These are phyloP conservation scores for Nilaparvata lugens DNA, from an alignment of 1,140 invertebrate genomes.

Conservation along the genomic window DNA sequence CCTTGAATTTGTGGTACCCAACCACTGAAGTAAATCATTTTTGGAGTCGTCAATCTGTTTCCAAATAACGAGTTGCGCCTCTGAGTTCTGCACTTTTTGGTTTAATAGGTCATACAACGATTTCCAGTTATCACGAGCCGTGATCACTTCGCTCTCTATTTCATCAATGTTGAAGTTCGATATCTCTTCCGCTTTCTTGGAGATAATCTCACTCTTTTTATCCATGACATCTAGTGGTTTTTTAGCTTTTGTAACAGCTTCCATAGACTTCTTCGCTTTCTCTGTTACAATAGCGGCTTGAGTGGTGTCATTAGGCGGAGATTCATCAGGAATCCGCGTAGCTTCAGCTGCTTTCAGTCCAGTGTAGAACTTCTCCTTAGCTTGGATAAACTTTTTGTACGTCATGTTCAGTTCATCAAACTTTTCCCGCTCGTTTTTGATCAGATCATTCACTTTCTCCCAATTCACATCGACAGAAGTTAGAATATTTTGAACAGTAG, in stretches of 20 bases:
- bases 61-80: slow-evolving; percentile 84
- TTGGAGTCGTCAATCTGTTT: slow-evolving; percentile 81
- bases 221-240: slow-evolving; percentile 64
- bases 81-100: slow-evolving; percentile 63
- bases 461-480: slow-evolving; percentile 65
- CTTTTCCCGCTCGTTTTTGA: slow-evolving; percentile 27
- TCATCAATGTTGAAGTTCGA: slow-evolving; percentile 52
- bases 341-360: slow-evolving; percentile 56
- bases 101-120: slow-evolving; percentile 57
- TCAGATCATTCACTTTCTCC: slow-evolving; percentile 58
- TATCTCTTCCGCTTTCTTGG: slow-evolving; percentile 60
- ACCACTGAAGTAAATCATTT: slow-evolving; percentile 73
- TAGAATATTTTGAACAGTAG: slow-evolving; percentile 65
- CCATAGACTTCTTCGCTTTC: slow-evolving; percentile 62
- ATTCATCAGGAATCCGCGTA: slow-evolving; percentile 42
- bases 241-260: slow-evolving; percentile 64
- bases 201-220: slow-evolving; percentile 55
- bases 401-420: slow-evolving; percentile 59
- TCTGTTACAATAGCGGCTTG: slow-evolving; percentile 50
- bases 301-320: slow-evolving; percentile 53
- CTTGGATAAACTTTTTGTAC: slow-evolving; percentile 65
- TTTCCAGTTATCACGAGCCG: slow-evolving; percentile 61
- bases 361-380: slow-evolving; percentile 54
- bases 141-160: slow-evolving; percentile 51
- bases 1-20: slow-evolving; percentile 65